These are phyloP conservation scores for Psittacula cyanocephala DNA, from an alignment of 2,113 vertebrate species.

Conservation along the genomic window DNA sequence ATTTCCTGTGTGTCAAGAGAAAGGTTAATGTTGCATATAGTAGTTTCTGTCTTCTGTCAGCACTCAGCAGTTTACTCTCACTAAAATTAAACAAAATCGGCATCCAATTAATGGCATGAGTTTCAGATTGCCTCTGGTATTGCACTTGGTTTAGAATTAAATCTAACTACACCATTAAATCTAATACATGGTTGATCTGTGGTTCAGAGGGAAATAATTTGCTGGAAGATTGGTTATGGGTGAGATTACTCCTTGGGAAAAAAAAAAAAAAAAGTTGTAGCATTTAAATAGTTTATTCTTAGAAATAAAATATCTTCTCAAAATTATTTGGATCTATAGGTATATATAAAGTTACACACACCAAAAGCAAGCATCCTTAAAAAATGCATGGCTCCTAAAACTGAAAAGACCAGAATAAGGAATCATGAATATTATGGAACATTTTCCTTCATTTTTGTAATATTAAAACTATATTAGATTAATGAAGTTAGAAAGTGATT, in stretches of 20 bases:
- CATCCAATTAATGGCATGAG: constrained; percentile 25
- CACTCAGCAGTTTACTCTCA: constrained; percentile 23
- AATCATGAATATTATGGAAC: background rate
- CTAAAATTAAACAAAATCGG: constrained; percentile 46
- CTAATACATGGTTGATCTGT: background rate
- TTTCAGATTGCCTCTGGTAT: constrained; percentile 44
- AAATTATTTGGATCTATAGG: background rate
- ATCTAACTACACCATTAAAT: background rate
- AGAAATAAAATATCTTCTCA: background rate
- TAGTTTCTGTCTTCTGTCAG: constrained; percentile 25
- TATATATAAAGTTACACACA: background rate
- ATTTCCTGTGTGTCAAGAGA: background rate
- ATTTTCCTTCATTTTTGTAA: background rate
- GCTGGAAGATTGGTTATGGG: background rate
- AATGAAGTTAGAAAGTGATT: background rate
- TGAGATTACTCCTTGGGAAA: background rate
- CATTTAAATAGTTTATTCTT: background rate
- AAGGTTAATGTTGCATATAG: constrained; percentile 39
- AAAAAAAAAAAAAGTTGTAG: background rate
- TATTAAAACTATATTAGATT: background rate
- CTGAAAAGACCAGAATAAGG: background rate
- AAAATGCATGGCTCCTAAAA: background rate
- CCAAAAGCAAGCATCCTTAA: background rate
- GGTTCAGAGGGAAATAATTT: background rate
- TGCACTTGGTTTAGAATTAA: constrained; percentile 12